Evolutionary conservation across 1,140 invertebrate species (phyloP), one percentile per base, ranked within the genome.

Genomic region (Aphelenchoides fujianensis): DNA sequence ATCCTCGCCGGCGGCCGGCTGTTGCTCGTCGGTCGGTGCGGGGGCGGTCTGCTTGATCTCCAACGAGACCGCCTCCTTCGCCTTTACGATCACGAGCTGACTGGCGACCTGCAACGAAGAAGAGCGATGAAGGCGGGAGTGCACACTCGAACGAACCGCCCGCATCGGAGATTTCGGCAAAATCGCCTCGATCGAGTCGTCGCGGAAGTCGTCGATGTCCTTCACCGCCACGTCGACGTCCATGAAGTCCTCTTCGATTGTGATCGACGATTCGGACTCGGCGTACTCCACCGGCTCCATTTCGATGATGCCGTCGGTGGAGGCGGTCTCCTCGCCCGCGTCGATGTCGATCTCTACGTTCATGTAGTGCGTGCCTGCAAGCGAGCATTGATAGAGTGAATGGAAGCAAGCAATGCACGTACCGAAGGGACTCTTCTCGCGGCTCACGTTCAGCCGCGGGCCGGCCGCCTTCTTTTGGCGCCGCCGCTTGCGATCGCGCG

Each of bases 371-470:
- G 62, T 64, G 23, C 62, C 62, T 64, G 59, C 12, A 64, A 32
- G 5, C 28, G 23, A 32, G 5, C 5, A n/a, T 5, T 64, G 19
- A 64, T 5, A 64, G 7, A 23, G 7, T n/a, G n/a, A n/a, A n/a
- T n/a, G n/a, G n/a, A n/a, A n/a, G n/a, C n/a, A n/a, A n/a, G n/a
- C n/a, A n/a, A n/a, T n/a, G n/a, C n/a, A n/a, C n/a, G 35, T 64
- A 64, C 62, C 62, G 28, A 64, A 64, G 35, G 62, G 62, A 35
- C 27, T 53, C 34, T 52, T 64, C 59, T 64, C 62, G 19, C 62
- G 62, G 28, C 3, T 32, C 7, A 64, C 30, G 28, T 53, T 36
- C 3, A 64, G 23, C 5, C 27, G 62, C 28, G 34, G 34, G n/a
- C n/a, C 34, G 19, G 19, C 5, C 5, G 3, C 5, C n/a, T n/a